Conservation (phyloP, 2,797 vertebrate genomes). For the Cossypha polioptera region DNA sequence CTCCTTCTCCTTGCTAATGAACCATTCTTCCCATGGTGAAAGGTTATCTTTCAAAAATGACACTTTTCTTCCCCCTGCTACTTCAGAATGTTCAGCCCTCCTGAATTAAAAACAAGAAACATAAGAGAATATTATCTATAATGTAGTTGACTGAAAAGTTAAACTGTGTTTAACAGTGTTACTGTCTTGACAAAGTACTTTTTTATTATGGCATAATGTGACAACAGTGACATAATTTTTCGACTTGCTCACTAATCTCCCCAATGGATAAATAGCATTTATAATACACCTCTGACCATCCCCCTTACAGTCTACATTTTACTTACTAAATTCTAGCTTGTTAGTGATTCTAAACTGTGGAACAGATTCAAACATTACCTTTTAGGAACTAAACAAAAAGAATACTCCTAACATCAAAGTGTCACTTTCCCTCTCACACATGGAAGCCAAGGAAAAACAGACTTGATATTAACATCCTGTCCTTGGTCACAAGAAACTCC, state of each 20-base stretch:
- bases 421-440: background rate
- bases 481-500: background rate
- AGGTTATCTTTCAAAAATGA: slow-evolving; percentile 67
- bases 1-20: slow-evolving; percentile 89
- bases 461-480: background rate
- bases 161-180: background rate
- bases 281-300: background rate
- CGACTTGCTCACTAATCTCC: background rate
- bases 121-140: background rate
- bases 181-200: background rate
- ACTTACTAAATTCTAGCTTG: background rate
- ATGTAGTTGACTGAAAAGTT: background rate
- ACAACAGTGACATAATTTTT: background rate
- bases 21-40: slow-evolving; percentile 91
- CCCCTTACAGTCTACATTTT: background rate
- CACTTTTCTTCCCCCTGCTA: background rate
- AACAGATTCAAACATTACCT: background rate
- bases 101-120: slow-evolving; percentile 1
- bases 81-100: background rate
- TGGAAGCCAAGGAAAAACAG: background rate
- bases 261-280: background rate
- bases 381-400: background rate
- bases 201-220: background rate
- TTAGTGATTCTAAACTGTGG: background rate
- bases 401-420: background rate